Base-by-base conservation (phyloP, 1,140 invertebrate genomes). In the Pseudachorutes palmiensis region DNA sequence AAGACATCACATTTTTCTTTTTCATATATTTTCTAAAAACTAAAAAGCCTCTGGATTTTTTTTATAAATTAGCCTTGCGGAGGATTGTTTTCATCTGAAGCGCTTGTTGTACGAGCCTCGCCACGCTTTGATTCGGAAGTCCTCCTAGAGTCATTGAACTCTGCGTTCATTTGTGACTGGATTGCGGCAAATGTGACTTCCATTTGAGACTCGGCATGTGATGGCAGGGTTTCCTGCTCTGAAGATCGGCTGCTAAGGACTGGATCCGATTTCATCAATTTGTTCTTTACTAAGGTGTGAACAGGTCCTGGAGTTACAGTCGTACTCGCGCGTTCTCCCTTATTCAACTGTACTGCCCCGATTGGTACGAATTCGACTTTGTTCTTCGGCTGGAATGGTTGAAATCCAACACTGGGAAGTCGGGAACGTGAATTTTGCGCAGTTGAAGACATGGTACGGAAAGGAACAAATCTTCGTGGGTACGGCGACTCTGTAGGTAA, bases 181-280 rank as follows among this genome's bases (percentile, higher is more conserved):
- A 66, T 55, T 60, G n/a, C n/a, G n/a, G n/a, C n/a, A n/a, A n/a
- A n/a, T n/a, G n/a, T n/a, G n/a, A n/a, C n/a, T n/a, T 36, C 41
- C 67, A 3, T 59, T 60, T 29, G 70, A 65, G 3, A 51, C 36
- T 45, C 36, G 14, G 12, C 3, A 55, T 55, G 51, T 5, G 5
- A 5, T 12, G 12, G 24, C 24, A 26, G 51, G 14, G 24, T 19
- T 55, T 55, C 51, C 24, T 55, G 51, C 5, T 55, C 12, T 55
- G 51, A 60, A 9, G 58, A 60, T 30, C 58, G 26, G 22, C 26
- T 30, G 0, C 32, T 64, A 22, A 72, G 55, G 19, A 69, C 67
- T 1, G 70, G 70, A 28, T 72, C 70, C 16, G 67, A 69, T n/a
- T 72, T 60, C 49, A 70, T 72, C 32, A 72, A 26, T 32, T 59